These are phyloP conservation scores for Equus przewalskii DNA, from an alignment of 2,113 vertebrate genomes.

Conservation along the genomic window DNA sequence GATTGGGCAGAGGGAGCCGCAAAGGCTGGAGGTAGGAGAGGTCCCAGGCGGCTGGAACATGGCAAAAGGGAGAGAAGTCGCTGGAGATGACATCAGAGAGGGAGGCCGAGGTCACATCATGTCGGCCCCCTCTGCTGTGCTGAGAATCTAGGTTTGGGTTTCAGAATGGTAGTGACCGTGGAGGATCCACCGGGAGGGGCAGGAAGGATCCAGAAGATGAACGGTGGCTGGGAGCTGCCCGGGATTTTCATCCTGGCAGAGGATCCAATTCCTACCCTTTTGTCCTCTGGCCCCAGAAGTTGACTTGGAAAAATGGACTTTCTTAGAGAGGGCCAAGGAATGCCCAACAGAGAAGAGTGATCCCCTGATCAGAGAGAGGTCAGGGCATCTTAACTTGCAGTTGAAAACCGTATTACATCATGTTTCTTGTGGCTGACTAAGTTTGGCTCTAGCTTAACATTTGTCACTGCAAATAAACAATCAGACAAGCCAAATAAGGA, in stretches of 20 bases:
- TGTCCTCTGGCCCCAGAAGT: background rate
- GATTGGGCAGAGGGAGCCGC: background rate
- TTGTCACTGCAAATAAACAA: background rate
- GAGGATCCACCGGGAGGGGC: accelerated
- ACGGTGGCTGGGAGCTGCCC: accelerated
- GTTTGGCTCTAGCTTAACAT: background rate
- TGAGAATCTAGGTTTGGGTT: background rate
- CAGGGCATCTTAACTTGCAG: accelerated
- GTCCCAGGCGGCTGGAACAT: background rate
- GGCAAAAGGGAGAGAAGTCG: background rate
- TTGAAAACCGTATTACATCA: background rate
- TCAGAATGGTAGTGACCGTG: background rate
- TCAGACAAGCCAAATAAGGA: background rate
- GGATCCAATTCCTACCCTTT: background rate
- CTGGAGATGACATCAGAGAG: background rate
- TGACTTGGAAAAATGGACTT: background rate
- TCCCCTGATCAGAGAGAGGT: background rate
- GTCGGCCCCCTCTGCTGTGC: background rate
- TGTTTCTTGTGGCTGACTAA: background rate
- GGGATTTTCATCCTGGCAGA: accelerated
- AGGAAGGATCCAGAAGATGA: too few relatives aligned
- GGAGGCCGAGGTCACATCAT: too few relatives aligned
- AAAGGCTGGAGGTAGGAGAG: background rate
- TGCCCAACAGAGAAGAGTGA: background rate
- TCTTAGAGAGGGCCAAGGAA: background rate